Evolutionary conservation across 2,888 invertebrate genomes (phyloP).

Genomic region (Epicampocera succincta): DNA sequence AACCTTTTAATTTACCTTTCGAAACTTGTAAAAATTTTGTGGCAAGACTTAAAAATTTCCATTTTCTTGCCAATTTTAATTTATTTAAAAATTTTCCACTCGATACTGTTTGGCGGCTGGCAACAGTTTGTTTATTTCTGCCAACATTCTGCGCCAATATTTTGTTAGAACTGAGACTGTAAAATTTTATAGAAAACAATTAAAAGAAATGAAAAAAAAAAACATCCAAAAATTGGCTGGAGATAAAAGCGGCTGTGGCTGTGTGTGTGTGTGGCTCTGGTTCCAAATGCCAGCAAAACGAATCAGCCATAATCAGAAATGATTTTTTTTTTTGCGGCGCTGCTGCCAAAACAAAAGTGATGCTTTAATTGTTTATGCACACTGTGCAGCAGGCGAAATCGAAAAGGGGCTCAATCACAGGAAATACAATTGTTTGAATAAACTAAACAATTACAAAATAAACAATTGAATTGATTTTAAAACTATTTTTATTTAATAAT

Average conservation of each 20-base stretch:
- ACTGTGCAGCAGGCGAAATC: constrained; percentile 16
- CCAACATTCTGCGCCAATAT: constrained; percentile 16
- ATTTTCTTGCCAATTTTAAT: neutral
- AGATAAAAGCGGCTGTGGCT: constrained; percentile 7
- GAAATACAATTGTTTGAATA: constrained; percentile 10
- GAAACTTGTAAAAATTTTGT: too few relatives aligned
- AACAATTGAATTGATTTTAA: too few relatives aligned
- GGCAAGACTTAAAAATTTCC: neutral
- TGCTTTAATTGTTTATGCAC: constrained; percentile 14
- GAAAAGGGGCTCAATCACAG: too few relatives aligned
- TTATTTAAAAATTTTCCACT: neutral
- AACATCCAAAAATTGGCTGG: constrained; percentile 33
- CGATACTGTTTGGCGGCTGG: constrained; percentile 1
- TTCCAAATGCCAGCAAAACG: neutral
- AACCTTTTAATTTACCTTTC: too few relatives aligned
- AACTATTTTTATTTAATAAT: too few relatives aligned
- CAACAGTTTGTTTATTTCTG: constrained; percentile 33
- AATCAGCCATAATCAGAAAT: constrained; percentile 12
- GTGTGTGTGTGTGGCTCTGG: neutral
- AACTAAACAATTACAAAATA: neutral
- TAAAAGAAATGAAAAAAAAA: constrained; percentile 9
- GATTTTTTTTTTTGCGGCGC: neutral
- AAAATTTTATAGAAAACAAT: neutral
- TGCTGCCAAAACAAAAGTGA: constrained; percentile 13
- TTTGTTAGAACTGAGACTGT: neutral